Percentiles rank a stretch among this genome's conserved stretches.
Conservation (phyloP, 2,797 vertebrate genomes). For the Eutrigla gurnardus region DNA sequence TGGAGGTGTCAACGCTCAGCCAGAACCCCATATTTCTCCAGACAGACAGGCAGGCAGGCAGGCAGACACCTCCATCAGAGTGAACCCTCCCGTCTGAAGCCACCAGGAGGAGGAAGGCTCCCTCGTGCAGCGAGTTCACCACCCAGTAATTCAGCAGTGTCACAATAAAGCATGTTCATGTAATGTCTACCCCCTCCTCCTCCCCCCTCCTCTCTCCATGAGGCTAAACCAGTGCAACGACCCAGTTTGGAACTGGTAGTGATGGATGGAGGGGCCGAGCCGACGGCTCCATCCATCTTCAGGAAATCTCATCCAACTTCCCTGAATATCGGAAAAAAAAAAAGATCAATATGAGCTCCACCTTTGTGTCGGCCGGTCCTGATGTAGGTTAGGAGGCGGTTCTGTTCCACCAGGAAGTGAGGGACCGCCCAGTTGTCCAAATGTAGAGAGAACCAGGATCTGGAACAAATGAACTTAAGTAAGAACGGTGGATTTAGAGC, state of each 20-base stretch:
- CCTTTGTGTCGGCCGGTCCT: conserved; percentile 23
- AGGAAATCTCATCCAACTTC: conserved; percentile 14
- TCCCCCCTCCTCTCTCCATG: conserved; percentile 11
- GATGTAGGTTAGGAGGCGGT: conserved; percentile 44
- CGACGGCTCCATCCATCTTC: conserved; percentile 51
- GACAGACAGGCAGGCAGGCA: no score
- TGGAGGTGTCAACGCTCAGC: conserved; percentile 49
- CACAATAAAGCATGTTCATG: conserved; percentile 54
- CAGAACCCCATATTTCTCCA: conserved; percentile 41
- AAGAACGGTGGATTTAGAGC: no score
- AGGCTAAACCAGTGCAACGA: conserved; percentile 14
- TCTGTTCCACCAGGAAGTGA: conserved; percentile 33
- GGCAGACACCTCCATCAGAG: conserved; percentile 49
- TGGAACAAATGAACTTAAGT: no score
- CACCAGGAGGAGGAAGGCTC: conserved; percentile 20
- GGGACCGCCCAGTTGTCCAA: conserved; percentile 51
- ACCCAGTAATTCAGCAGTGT: conserved; percentile 69
- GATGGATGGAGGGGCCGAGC: conserved; percentile 31
- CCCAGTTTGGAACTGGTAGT: conserved; percentile 30
- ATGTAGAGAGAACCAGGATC: conserved; percentile 42
- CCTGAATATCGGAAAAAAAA: conserved; percentile 29
- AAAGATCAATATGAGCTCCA: conserved; percentile 49
- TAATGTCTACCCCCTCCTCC: conserved; percentile 9
- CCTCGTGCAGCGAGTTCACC: conserved; percentile 59
- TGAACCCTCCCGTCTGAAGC: conserved; percentile 39